Base-by-base conservation (phyloP, 2,888 invertebrate genomes). In the Aleiodes alternator region DNA sequence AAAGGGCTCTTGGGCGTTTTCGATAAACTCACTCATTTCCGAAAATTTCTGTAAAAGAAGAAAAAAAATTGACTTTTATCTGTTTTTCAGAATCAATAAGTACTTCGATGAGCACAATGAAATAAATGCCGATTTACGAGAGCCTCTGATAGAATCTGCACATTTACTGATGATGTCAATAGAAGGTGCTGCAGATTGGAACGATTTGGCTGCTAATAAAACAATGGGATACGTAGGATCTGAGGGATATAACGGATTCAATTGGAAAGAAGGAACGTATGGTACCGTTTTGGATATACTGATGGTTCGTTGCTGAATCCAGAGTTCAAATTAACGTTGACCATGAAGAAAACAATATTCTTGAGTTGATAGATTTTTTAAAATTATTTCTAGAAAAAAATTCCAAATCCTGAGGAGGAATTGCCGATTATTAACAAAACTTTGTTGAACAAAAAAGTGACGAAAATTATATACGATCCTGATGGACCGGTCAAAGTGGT, bases 231-330 rank as follows among this genome's bases (percentile, higher is more conserved):
- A 9, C 48, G 34, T 0, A 76, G 76, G 66, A 12, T 34, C 59
- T 12, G 66, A 69, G 0, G 87, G 86, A 7, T 83, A 84, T 74
- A 70, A 53, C 7, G 6, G 48, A 1, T 78, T 83, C 2, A 86
- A 85, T 75, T 88, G 88, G 88, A 88, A 85, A 43, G 77, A 82
- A 7, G 77, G 79, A 50, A 82, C 82, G 55, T 88, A 85, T 70
- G 78, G 83, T 5, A 84, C 79, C 3, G 82, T 87, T 72, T 59
- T 88, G 1, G 87, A 87, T 71, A 81, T 87, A 69, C 69, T 88
- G 73, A 86, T 85, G 84, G 87, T 88, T 64, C 7, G n/a, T 69
- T 51, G 23, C 3, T 14, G 8, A 7, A 16, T 29, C n/a, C 43
- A 12, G 23, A 23, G 23, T 23, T 23, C 23, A 2, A 23, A 23